A percentile compares a stretch with the other conserved stretches of the same genome.
Evolutionary conservation across 35 echinoderm and acorn worm species (phyloP).

Genomic region (Ptychodera flava): DNA sequence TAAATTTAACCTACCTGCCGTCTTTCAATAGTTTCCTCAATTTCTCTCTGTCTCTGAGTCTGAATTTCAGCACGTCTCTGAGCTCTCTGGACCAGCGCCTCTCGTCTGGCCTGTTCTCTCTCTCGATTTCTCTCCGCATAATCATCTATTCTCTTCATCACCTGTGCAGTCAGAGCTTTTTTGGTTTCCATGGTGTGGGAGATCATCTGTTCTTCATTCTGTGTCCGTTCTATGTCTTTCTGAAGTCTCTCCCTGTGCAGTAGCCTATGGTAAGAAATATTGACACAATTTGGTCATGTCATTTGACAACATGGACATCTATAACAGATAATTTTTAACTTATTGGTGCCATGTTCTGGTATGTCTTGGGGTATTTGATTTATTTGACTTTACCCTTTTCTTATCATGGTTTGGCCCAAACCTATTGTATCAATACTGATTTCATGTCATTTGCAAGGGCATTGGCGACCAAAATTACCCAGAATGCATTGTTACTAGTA

Average conservation of each 20-base stretch:
- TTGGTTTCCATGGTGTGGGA: conserved; percentile 44
- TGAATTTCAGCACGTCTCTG: conserved; percentile 52
- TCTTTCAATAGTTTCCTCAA: conserved; percentile 48
- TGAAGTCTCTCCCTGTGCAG: neutral
- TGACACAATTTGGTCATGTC: no score
- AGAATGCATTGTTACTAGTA: no score
- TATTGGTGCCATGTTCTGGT: no score
- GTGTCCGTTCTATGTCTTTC: conserved; percentile 18
- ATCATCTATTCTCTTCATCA: conserved; percentile 38
- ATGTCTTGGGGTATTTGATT: no score
- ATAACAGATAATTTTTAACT: no score
- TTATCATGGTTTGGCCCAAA: no score
- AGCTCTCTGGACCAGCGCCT: conserved; percentile 33
- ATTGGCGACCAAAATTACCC: no score
- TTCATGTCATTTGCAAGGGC: no score
- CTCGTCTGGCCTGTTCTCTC: conserved; percentile 32
- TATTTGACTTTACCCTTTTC: no score
- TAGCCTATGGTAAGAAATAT: neutral
- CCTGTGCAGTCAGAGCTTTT: conserved; percentile 41
- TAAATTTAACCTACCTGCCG: conserved; percentile 57
- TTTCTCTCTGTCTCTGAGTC: conserved; percentile 67
- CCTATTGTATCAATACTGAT: no score
- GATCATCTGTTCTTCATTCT: conserved; percentile 57
- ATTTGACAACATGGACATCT: no score
- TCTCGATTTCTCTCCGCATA: conserved; percentile 20